Percentiles rank a stretch among this genome's conserved stretches.
Evolutionary conservation across 2,888 invertebrate species (phyloP).

Genomic region (Apocheima hispidaria): DNA sequence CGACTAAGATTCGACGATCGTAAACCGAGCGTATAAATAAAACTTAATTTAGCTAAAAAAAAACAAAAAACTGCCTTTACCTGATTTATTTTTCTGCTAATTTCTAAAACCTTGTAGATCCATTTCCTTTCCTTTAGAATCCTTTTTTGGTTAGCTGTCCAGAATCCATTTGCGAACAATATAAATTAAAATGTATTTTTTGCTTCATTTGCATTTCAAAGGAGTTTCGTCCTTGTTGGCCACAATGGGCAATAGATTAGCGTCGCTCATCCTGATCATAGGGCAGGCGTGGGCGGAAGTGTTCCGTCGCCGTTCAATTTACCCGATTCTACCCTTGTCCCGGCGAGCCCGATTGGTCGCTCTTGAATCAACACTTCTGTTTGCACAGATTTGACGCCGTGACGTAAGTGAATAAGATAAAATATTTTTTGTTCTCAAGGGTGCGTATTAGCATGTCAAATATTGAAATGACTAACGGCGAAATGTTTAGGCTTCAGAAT

Average conservation of each 20-base stretch:
- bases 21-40: conserved; percentile 5
- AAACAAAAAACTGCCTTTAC: not conserved
- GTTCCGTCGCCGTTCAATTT: conserved; percentile 52
- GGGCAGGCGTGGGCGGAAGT: conserved; percentile 40
- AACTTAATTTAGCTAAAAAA: not conserved
- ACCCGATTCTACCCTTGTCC: conserved; percentile 39
- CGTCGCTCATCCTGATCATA: conserved; percentile 34
- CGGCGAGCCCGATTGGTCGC: conserved; percentile 38
- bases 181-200: conserved; percentile 4
- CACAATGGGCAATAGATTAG: conserved; percentile 46
- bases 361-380: conserved; percentile 46
- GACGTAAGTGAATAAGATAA: too few species aligned
- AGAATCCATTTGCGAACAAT: conserved; percentile 8
- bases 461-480: too few species aligned
- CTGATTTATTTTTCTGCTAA: not conserved
- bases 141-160: conserved; percentile 5
- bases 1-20: conserved; percentile 10
- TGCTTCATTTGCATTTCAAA: conserved; percentile 21
- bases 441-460: too few species aligned
- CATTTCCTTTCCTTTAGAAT: not conserved
- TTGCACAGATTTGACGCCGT: conserved; percentile 39
- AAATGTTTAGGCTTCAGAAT: too few species aligned
- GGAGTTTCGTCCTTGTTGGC: not conserved
- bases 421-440: conserved; percentile 1
- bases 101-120: not conserved